Conservation (phyloP, 2,888 invertebrate species). For the Drosophila algonquin region DNA sequence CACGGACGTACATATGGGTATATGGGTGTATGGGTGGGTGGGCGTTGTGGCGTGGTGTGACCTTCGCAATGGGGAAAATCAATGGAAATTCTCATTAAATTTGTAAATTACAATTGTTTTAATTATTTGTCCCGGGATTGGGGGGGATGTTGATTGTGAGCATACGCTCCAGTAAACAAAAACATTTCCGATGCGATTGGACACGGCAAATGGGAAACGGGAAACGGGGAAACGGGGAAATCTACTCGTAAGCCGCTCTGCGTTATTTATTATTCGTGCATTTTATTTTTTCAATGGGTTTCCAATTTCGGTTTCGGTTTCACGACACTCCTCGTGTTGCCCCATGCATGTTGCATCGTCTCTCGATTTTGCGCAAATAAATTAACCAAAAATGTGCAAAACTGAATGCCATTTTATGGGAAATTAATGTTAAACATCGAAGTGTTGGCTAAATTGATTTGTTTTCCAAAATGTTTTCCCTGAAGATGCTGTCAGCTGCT, state of each 20-base stretch:
- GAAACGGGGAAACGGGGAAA: not conserved
- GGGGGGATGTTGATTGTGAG: slow-evolving; percentile 4
- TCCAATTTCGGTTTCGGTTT: slow-evolving; percentile 1
- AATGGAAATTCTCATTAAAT: slow-evolving; percentile 32
- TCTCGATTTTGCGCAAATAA: slow-evolving; percentile 18
- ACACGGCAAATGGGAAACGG: slow-evolving; percentile 4
- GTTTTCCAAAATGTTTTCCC: slow-evolving; percentile 16
- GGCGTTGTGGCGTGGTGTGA: not conserved
- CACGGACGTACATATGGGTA: no score
- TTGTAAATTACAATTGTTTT: slow-evolving; percentile 39
- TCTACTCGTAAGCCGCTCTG: not conserved
- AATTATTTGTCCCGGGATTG: slow-evolving; percentile 20
- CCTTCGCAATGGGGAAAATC: not conserved
- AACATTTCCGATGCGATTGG: slow-evolving; percentile 10
- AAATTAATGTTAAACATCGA: slow-evolving; percentile 54
- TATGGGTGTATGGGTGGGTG: no score
- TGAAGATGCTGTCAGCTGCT: no score
- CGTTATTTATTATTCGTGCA: not conserved
- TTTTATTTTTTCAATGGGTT: slow-evolving; percentile 4
- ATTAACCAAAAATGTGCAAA: slow-evolving; percentile 22
- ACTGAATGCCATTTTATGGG: slow-evolving; percentile 54
- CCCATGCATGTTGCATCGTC: slow-evolving; percentile 2
- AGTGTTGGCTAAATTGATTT: slow-evolving; percentile 55
- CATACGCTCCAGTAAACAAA: slow-evolving; percentile 11
- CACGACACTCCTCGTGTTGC: not conserved